These are phyloP conservation scores for Xanthia togata DNA, from an alignment of 2,888 invertebrate species.

Conservation along the genomic window DNA sequence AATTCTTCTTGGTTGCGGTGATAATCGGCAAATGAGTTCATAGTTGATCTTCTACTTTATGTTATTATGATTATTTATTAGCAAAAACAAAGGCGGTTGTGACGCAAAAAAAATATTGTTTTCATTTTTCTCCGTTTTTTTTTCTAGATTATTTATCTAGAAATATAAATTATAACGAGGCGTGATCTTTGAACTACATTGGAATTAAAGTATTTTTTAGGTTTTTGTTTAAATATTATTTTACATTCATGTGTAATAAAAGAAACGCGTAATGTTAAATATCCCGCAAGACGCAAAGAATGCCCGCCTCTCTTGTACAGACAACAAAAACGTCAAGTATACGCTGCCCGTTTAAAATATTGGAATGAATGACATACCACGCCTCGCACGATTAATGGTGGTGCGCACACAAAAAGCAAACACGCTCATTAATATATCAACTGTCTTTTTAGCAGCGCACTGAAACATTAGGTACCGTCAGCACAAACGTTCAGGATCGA, in stretches of 20 bases:
- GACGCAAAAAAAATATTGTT: slow-evolving; percentile 47
- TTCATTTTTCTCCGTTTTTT: slow-evolving; percentile 34
- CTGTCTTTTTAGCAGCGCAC: slow-evolving; percentile 87
- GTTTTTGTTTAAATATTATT: slow-evolving; percentile 45
- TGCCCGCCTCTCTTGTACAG: slow-evolving; percentile 84
- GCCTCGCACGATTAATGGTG: slow-evolving; percentile 89
- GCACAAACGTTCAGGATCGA: slow-evolving; percentile 70
- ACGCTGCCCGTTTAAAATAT: slow-evolving; percentile 88
- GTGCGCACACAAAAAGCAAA: slow-evolving; percentile 88
- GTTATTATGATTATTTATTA: slow-evolving; percentile 53
- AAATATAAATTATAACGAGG: slow-evolving; percentile 54
- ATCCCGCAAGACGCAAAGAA: slow-evolving; percentile 79
- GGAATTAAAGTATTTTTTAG: slow-evolving; percentile 40
- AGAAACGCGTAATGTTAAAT: slow-evolving; percentile 70
- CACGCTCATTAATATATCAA: slow-evolving; percentile 90
- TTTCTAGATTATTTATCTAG: slow-evolving; percentile 26
- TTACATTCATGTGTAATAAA: slow-evolving; percentile 58
- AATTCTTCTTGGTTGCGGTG: slow-evolving; percentile 59
- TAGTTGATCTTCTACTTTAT: slow-evolving; percentile 49
- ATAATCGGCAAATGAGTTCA: slow-evolving; percentile 66
- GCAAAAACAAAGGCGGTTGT: slow-evolving; percentile 28
- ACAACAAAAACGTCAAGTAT: slow-evolving; percentile 87
- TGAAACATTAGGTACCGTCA: slow-evolving; percentile 82
- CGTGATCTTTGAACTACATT: slow-evolving; percentile 51
- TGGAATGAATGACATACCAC: slow-evolving; percentile 91